Percentiles rank a stretch among this genome's conserved stretches.
Evolutionary conservation across 2,113 vertebrate genomes (phyloP).

Genomic region (Pelobates fuscus): DNA sequence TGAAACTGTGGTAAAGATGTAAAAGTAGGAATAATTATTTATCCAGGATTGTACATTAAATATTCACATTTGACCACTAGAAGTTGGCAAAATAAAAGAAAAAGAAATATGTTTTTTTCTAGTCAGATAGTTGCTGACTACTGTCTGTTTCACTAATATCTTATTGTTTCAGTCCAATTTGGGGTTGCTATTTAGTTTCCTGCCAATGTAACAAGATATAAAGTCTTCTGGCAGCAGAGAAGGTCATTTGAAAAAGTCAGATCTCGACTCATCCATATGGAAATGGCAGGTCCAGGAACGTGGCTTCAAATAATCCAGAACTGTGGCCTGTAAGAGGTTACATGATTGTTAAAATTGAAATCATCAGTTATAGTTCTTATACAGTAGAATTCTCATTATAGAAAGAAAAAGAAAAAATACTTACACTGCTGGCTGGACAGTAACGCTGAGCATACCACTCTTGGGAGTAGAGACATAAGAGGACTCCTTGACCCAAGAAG

Average conservation of each 20-base stretch:
- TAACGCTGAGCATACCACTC: constrained; percentile 93
- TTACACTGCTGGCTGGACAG: constrained; percentile 85
- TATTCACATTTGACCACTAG: too few relatives aligned
- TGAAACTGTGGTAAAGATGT: too few relatives aligned
- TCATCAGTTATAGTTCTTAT: too few relatives aligned
- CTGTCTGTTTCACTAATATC: background rate
- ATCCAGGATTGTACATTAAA: too few relatives aligned
- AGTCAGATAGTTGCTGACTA: background rate
- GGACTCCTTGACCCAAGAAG: constrained; percentile 87
- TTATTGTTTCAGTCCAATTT: background rate
- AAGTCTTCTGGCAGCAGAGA: background rate
- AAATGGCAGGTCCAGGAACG: constrained; percentile 86
- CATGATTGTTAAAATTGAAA: too few relatives aligned
- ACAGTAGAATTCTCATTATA: background rate
- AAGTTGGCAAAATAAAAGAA: too few relatives aligned
- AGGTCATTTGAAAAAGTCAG: background rate
- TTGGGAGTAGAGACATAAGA: constrained; percentile 92
- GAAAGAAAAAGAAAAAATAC: constrained; percentile 37
- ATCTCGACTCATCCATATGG: constrained; percentile 61
- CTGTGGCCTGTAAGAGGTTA: constrained; percentile 73
- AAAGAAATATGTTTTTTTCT: background rate
- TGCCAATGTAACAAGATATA: background rate
- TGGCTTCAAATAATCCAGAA: constrained; percentile 85
- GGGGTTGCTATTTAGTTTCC: background rate
- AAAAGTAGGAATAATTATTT: too few relatives aligned